phyloP scores from a whole-genome alignment of 2,888 invertebrate species.

The Dryobotodes eremita region DNA sequence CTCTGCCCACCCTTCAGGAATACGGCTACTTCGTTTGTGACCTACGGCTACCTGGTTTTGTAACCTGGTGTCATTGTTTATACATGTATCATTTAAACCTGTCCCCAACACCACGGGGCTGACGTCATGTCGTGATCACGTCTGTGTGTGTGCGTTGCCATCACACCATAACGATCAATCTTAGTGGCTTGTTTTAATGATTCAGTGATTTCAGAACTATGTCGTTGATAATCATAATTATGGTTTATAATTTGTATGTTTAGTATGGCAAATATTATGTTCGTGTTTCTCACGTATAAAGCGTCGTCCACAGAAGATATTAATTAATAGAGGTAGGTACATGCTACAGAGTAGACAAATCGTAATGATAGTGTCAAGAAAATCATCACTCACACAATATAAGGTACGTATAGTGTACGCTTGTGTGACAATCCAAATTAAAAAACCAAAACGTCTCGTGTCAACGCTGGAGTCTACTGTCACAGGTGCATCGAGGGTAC shows the following conservation, averaged over 20 bases:
- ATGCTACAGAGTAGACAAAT: neutral
- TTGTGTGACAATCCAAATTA: neutral
- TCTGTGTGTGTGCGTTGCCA: neutral
- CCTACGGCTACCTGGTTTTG: neutral
- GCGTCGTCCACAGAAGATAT: neutral
- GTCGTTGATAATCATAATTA: neutral
- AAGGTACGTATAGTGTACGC: neutral
- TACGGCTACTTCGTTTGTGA: neutral
- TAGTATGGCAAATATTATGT: neutral
- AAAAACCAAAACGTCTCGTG: neutral
- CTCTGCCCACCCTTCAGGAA: neutral
- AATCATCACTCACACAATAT: neutral
- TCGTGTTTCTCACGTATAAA: neutral
- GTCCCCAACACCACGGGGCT: neutral
- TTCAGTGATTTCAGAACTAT: slow-evolving; percentile 6
- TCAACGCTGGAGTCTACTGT: neutral
- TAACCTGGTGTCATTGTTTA: slow-evolving; percentile 19
- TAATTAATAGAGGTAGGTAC: no score
- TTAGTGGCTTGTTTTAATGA: neutral
- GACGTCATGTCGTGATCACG: neutral
- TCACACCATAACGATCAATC: slow-evolving; percentile 17
- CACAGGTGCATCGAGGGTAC: neutral
- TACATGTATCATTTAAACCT: slow-evolving; percentile 23
- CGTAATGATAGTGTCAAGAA: neutral
- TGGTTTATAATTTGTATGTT: neutral